Conservation (phyloP, 2,888 invertebrate species). For the Trisateles emortualis region DNA sequence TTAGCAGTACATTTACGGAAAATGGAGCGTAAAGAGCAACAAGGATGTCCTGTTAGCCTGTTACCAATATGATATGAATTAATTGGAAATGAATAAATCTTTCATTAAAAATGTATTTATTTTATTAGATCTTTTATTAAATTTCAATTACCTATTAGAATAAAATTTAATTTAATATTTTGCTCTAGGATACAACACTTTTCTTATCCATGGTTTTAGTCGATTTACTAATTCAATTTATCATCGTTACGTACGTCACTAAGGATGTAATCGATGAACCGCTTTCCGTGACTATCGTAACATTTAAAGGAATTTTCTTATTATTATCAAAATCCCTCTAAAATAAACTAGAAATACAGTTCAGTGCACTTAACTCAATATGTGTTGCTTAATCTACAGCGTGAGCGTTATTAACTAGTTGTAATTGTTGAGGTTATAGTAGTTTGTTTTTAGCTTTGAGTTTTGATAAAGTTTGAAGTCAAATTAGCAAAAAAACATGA, state of each 20-base stretch:
- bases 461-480: conserved; percentile 12
- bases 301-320: conserved; percentile 18
- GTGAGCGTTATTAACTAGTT: conserved; percentile 4
- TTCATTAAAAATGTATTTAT: too few relatives aligned
- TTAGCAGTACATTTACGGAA: neutral
- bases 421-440: conserved; percentile 34
- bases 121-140: too few relatives aligned
- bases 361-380: neutral
- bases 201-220: conserved; percentile 14
- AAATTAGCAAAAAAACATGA: conserved; percentile 60
- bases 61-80: too few relatives aligned
- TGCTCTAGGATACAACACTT: too few relatives aligned
- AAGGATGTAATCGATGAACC: conserved; percentile 36
- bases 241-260: conserved; percentile 17
- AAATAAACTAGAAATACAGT: conserved; percentile 11
- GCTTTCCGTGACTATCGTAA: conserved; percentile 37
- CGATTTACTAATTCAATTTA: conserved; percentile 11
- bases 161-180: too few relatives aligned
- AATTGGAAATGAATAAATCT: too few relatives aligned
- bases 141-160: too few relatives aligned
- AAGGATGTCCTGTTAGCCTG: neutral
- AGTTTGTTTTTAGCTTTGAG: conserved; percentile 15
- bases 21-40: neutral
- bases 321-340: conserved; percentile 18
- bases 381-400: neutral